Conservation (phyloP, 2,113 vertebrate genomes). For the Corvus moneduloides region DNA sequence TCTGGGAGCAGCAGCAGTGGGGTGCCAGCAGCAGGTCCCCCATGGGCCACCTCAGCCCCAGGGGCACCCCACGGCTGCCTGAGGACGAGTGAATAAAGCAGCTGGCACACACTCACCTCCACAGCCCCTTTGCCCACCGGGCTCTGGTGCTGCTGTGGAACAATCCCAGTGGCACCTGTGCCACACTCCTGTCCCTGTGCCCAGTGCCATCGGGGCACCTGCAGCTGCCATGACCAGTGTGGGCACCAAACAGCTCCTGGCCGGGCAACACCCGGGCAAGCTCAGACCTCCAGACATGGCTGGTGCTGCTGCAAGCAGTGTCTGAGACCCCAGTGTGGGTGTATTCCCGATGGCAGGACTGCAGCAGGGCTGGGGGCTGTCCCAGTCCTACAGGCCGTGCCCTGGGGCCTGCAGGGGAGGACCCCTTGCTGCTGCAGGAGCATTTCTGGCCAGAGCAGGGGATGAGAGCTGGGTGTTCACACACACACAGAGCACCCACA, state of each 20-base stretch:
- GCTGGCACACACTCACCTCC: neutral
- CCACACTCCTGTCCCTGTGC: neutral
- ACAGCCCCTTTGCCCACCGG: neutral
- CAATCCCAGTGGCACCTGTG: fast-evolving
- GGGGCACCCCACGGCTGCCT: neutral
- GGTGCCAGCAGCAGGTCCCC: neutral
- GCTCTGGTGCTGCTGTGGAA: fast-evolving
- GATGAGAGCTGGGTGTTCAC: neutral
- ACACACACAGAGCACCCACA: neutral
- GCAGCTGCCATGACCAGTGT: fast-evolving
- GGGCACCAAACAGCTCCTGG: neutral
- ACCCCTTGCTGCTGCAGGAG: neutral
- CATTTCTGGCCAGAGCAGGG: neutral
- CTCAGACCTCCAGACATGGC: fast-evolving
- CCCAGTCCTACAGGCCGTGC: fast-evolving
- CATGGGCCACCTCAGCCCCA: neutral
- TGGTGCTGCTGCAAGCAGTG: neutral
- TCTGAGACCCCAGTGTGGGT: neutral
- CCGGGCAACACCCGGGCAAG: fast-evolving
- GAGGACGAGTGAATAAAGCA: neutral
- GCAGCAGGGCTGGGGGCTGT: neutral
- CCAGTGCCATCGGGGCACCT: neutral
- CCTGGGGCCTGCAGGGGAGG: neutral
- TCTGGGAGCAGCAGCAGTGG: neutral
- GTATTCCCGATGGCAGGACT: neutral